These are phyloP conservation scores for Hoplias malabaricus DNA, from an alignment of 2,113 vertebrate species.

Conservation along the genomic window DNA sequence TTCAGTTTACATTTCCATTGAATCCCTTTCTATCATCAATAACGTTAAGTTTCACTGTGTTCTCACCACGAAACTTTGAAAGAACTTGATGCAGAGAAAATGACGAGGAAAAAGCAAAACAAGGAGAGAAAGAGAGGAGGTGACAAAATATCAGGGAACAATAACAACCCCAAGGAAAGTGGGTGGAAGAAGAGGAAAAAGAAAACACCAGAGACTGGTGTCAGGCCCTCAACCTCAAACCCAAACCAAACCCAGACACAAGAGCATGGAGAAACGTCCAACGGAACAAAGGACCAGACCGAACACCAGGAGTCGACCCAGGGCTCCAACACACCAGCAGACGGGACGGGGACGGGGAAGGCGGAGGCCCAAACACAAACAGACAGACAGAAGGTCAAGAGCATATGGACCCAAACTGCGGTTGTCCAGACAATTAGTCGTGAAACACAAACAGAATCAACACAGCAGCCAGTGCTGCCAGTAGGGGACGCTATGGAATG, in stretches of 20 bases:
- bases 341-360: not conserved
- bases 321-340: not conserved
- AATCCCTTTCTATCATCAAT: not conserved
- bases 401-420: constrained; percentile 51
- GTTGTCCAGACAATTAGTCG: constrained; percentile 22
- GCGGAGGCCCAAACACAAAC: constrained; percentile 57
- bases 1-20: no score
- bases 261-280: not conserved
- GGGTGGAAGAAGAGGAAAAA: not conserved
- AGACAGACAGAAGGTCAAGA: fast-evolving
- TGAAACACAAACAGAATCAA: constrained; percentile 62
- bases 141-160: not conserved
- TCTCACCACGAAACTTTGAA: not conserved
- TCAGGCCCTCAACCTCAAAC: not conserved
- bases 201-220: constrained; percentile 24
- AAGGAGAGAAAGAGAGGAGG: constrained; percentile 4
- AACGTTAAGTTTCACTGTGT: not conserved
- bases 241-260: not conserved
- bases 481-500: not conserved
- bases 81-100: not conserved
- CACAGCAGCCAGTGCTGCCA: not conserved
- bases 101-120: constrained; percentile 39
- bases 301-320: not conserved
- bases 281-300: not conserved
- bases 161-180: not conserved